These are phyloP conservation scores for Euura saliciscinereae DNA, from an alignment of 1,140 invertebrate species.

Conservation along the genomic window DNA sequence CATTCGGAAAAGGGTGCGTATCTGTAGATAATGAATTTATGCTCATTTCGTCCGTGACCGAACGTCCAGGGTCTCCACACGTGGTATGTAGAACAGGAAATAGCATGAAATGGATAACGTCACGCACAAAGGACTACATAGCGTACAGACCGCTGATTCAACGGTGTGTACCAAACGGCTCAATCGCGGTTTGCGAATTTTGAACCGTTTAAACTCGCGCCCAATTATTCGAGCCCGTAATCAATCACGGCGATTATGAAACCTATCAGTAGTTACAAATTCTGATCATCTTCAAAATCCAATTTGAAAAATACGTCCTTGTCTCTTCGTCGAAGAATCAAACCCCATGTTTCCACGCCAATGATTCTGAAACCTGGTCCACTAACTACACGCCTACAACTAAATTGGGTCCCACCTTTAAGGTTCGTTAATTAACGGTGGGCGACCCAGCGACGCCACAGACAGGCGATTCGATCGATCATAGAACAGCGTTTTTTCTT, in stretches of 20 bases:
- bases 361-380: neutral
- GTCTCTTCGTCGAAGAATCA: neutral
- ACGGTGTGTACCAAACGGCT: too few relatives aligned
- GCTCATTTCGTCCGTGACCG: neutral
- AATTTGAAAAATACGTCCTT: too few relatives aligned
- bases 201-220: too few relatives aligned
- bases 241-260: too few relatives aligned
- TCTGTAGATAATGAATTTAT: too few relatives aligned
- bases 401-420: slow-evolving; percentile 1
- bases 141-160: too few relatives aligned
- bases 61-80: neutral
- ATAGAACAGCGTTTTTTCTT: too few relatives aligned
- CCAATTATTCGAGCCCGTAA: too few relatives aligned
- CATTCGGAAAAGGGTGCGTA: too few relatives aligned
- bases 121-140: neutral
- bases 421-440: neutral
- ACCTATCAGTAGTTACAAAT: too few relatives aligned
- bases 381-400: neutral
- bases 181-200: too few relatives aligned
- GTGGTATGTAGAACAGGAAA: neutral
- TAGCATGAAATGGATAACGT: neutral
- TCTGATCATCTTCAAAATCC: too few relatives aligned
- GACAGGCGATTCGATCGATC: neutral
- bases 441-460: neutral
- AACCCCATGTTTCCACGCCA: neutral